Conservation (phyloP, 2,113 vertebrate genomes). For the Tragelaphus scriptus region DNA sequence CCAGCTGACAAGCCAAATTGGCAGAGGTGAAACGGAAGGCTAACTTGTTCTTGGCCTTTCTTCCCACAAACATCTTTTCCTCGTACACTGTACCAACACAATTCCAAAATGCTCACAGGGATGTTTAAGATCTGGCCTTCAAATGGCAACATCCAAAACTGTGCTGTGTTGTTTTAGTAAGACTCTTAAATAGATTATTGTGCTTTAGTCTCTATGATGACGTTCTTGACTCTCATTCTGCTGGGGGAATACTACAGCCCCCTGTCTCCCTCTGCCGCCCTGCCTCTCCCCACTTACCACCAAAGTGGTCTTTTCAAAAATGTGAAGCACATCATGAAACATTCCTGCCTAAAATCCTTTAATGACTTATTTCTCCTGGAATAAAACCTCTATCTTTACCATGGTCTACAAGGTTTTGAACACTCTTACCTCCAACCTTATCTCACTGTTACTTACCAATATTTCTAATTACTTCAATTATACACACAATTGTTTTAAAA, state of each 20-base stretch:
- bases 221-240: not conserved
- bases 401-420: not conserved
- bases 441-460: not conserved
- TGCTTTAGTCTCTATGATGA: not conserved
- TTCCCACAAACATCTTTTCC: not conserved
- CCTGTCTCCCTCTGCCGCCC: not conserved
- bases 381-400: not conserved
- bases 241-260: not conserved
- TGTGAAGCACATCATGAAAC: not conserved
- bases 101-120: not conserved
- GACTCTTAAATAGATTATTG: not conserved
- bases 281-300: not conserved
- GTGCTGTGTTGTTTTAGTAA: not conserved
- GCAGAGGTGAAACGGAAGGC: not conserved
- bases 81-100: not conserved
- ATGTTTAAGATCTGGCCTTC: not conserved
- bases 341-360: not conserved
- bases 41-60: not conserved
- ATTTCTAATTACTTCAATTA: not conserved
- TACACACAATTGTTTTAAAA: not conserved
- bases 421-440: not conserved
- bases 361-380: not conserved
- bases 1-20: rapidly evolving
- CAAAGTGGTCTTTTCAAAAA: not conserved
- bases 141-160: not conserved